A percentile compares a stretch with the other conserved stretches of the same genome.
Conservation (phyloP, 2,888 invertebrate genomes). For the Cheiracanthium punctorium region DNA sequence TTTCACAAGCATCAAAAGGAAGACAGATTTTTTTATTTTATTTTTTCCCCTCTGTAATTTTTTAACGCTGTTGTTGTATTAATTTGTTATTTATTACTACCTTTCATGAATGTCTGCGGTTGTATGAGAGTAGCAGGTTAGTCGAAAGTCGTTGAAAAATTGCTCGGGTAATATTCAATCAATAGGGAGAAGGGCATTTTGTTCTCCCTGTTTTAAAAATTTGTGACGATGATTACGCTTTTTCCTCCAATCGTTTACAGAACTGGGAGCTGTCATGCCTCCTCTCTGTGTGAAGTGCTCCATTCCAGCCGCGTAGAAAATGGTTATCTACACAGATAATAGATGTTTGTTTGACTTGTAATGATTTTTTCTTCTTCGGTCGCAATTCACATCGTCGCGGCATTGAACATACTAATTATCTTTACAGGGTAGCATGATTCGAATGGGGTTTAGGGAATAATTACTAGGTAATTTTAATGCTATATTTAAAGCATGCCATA, state of each 20-base stretch:
- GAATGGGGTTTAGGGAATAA: no score
- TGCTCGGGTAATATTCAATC: background rate
- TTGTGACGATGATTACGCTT: background rate
- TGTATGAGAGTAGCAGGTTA: background rate
- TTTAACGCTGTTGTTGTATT: background rate
- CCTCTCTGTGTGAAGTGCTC: background rate
- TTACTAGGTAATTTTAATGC: no score
- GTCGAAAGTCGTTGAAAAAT: conserved; percentile 1
- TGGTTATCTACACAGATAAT: background rate
- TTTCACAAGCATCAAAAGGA: conserved; percentile 18
- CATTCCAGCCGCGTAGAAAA: background rate
- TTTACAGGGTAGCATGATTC: no score
- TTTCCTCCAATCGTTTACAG: background rate
- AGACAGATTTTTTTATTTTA: background rate
- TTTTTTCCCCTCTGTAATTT: background rate
- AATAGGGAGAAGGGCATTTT: background rate
- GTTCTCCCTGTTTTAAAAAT: background rate
- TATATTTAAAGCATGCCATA: no score
- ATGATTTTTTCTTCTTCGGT: no score
- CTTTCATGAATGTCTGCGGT: background rate
- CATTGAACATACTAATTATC: no score
- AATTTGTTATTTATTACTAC: conserved; percentile 7
- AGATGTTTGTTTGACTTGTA: background rate
- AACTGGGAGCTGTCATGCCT: background rate
- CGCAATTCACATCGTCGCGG: no score